These are phyloP conservation scores for Gymnarchus niloticus DNA, from an alignment of 2,113 vertebrate genomes.

Conservation along the genomic window DNA sequence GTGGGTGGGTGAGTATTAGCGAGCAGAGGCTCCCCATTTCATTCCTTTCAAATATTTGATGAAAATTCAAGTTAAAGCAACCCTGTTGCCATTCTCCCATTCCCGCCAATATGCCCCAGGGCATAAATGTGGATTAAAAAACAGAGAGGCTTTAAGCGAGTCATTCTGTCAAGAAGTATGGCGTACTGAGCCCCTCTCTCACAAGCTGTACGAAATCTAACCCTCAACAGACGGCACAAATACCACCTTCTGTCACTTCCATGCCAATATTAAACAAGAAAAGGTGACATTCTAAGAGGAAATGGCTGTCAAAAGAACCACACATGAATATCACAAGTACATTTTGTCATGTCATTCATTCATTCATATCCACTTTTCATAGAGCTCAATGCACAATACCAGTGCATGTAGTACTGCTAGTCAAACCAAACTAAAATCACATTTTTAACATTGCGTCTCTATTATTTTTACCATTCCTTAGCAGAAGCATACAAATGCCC, in stretches of 20 bases:
- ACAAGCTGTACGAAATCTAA: neutral
- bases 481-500: too few relatives aligned
- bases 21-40: neutral
- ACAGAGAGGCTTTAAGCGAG: neutral
- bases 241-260: neutral
- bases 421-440: too few relatives aligned
- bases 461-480: too few relatives aligned
- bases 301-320: neutral
- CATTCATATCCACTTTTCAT: neutral
- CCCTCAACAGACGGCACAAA: neutral
- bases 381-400: neutral
- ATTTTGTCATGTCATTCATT: neutral
- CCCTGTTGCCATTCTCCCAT: neutral
- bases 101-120: neutral
- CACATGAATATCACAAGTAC: neutral
- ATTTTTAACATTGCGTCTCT: too few relatives aligned
- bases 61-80: neutral
- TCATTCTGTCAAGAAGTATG: neutral
- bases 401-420: too few relatives aligned
- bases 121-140: conserved; percentile 8
- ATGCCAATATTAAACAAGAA: neutral
- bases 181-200: neutral
- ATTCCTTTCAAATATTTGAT: neutral
- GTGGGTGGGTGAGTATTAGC: too few relatives aligned
- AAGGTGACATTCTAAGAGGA: neutral